These are phyloP conservation scores for Acanthacorydalis orientalis DNA, from an alignment of 2,888 invertebrate species.

Conservation along the genomic window DNA sequence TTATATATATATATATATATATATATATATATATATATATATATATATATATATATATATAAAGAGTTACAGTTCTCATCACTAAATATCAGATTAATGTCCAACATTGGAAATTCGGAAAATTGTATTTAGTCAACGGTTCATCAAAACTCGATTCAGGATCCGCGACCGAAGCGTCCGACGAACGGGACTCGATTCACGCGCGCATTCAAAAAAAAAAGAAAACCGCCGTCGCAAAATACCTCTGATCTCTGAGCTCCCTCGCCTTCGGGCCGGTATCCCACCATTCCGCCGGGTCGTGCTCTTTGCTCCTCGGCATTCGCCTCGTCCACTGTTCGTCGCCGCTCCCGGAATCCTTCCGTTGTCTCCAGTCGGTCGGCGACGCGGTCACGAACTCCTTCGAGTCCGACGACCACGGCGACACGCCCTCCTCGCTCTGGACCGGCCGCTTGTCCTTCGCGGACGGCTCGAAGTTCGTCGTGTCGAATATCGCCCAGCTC, in stretches of 20 bases:
- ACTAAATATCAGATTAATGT: no score
- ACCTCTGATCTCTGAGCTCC: not conserved
- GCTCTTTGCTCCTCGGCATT: constrained; percentile 21
- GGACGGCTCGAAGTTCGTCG: constrained; percentile 16
- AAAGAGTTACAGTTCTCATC: no score
- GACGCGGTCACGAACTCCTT: constrained; percentile 36
- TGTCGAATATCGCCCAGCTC: constrained; percentile 43
- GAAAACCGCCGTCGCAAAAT: no score
- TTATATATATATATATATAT: no score
- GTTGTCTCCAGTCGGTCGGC: constrained; percentile 29
- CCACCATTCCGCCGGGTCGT: constrained; percentile 26
- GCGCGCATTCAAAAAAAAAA: no score
- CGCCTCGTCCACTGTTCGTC: constrained; percentile 25
- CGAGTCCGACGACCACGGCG: constrained; percentile 66
- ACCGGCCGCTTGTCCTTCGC: constrained; percentile 18
- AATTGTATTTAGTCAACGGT: no score
- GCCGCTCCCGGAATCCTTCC: constrained; percentile 25
- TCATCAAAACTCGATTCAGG: no score
- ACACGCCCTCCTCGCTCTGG: constrained; percentile 36
- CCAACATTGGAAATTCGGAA: no score
- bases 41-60: no score
- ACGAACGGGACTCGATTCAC: no score
- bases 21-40: no score
- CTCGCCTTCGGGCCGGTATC: constrained; percentile 18
- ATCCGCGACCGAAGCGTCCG: no score